phyloP scores from a whole-genome alignment of 2,113 vertebrate species.

The Chrysemys picta region DNA sequence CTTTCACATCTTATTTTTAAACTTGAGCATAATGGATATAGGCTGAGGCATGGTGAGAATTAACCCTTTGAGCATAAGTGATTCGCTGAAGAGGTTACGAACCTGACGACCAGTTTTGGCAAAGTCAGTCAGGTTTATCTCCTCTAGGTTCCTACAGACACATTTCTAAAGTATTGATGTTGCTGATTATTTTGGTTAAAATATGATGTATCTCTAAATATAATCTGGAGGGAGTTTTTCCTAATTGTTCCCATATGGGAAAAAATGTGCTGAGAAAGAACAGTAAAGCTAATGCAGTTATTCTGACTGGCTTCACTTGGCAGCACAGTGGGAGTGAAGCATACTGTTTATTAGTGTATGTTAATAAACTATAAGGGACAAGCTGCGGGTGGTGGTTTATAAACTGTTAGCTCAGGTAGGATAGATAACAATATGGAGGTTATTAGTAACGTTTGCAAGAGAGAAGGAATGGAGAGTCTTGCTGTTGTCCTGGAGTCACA shows the following conservation, averaged over 20 bases:
- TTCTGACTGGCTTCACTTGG: slow-evolving; percentile 67
- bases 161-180: slow-evolving; percentile 27
- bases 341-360: slow-evolving; percentile 76
- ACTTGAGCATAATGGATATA: slow-evolving; percentile 77
- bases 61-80: slow-evolving; percentile 31
- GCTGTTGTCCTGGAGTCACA: neutral
- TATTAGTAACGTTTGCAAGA: neutral
- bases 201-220: slow-evolving; percentile 75
- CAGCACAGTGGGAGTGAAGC: slow-evolving; percentile 59
- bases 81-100: neutral
- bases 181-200: slow-evolving; percentile 60
- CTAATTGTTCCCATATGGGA: slow-evolving; percentile 82
- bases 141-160: slow-evolving; percentile 24
- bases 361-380: slow-evolving; percentile 78
- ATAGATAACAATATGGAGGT: slow-evolving; percentile 21
- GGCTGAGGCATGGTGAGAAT: slow-evolving; percentile 57
- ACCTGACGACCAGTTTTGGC: neutral
- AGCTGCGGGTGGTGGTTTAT: slow-evolving; percentile 50
- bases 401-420: slow-evolving; percentile 70
- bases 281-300: slow-evolving; percentile 69
- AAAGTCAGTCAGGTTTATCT: slow-evolving; percentile 21
- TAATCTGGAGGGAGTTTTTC: slow-evolving; percentile 80
- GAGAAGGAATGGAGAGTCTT: neutral
- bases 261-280: slow-evolving; percentile 77
- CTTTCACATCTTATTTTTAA: slow-evolving; percentile 85